Base-by-base conservation (phyloP, 2,888 invertebrate genomes). In the Scelioninae gen. 1 region DNA sequence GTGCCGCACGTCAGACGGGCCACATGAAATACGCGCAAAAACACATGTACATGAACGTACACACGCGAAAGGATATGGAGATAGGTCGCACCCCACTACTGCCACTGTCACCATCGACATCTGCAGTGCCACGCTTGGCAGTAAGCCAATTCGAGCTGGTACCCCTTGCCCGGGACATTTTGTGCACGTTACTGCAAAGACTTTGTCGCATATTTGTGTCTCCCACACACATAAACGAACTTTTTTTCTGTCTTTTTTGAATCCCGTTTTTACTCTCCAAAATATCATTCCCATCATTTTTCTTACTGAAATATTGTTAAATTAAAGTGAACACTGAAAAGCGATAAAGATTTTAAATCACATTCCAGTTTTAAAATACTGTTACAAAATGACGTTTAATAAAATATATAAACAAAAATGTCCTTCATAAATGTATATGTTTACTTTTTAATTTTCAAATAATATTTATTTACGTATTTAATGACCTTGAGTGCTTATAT, bases 121-220 rank as follows among this genome's bases (percentile, higher is more conserved):
- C 91, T 89, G 91, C 91, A 91, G 88, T 91, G 91, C 91, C 90
- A 91, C 88, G 86, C 85, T 89, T 91, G 91, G 91, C 90, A 77
- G 79, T 69, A 79, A 49, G 90, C 91, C 91, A 91, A 89, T 85
- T 85, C 84, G 84, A 82, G 71, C 40, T 65, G 43, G 84, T 76
- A 71, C 58, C 81, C 83, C 82, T 80, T 53, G 69, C 81, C 71
- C 71, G 79, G 71, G 60, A 66, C 84, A 63, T 79, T 86, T 84
- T 72, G 72, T 85, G 82, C 82, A 85, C 86, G 71, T 86, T 85
- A 83, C 82, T 63, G 78, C 82, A 78, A 76, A 78, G 81, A 81
- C 85, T 86, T 86, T 84, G 74, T 83, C 84, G 58, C 77, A 49
- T 65, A 74, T 75, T 81, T 74, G 45, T 51, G 49, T 74, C 23